Percentiles rank a stretch among this genome's conserved stretches.
phyloP scores from a whole-genome alignment of 2,888 invertebrate species.

The Tachina fera region DNA sequence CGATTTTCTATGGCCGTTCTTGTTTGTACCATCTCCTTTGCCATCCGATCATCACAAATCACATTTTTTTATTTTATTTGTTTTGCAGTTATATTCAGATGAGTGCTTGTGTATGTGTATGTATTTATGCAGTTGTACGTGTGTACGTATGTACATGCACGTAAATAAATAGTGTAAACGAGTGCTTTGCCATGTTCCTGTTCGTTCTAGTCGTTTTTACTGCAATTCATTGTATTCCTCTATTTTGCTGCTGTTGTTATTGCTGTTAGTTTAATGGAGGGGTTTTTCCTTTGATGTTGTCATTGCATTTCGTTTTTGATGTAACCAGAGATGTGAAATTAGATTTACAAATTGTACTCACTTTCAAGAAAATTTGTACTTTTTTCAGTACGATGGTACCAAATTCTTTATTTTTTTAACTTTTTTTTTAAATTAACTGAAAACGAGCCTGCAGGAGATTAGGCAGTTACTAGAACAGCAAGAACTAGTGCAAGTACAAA shows the following conservation, averaged over 20 bases:
- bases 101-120: neutral
- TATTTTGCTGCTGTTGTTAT: constrained; percentile 29
- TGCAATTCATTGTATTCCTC: constrained; percentile 46
- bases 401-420: too few relatives aligned
- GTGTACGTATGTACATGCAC: neutral
- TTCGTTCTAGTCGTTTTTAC: constrained; percentile 4
- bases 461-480: too few relatives aligned
- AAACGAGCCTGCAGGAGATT: too few relatives aligned
- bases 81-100: neutral
- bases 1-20: constrained; percentile 48
- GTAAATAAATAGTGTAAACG: constrained; percentile 7
- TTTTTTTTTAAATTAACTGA: too few relatives aligned
- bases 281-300: constrained; percentile 46
- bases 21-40: constrained; percentile 55
- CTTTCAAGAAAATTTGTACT: too few relatives aligned
- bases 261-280: constrained; percentile 38
- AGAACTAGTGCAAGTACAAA: too few relatives aligned
- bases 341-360: too few relatives aligned
- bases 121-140: neutral
- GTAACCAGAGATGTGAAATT: neutral
- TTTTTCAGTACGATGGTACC: too few relatives aligned
- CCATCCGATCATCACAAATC: constrained; percentile 42
- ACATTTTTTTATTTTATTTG: neutral
- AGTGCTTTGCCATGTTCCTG: constrained; percentile 18
- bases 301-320: constrained; percentile 2